Percentiles rank a stretch among this genome's conserved stretches.
Conservation (phyloP, 2,888 invertebrate genomes). For the Scaptomyza caliginosa region DNA sequence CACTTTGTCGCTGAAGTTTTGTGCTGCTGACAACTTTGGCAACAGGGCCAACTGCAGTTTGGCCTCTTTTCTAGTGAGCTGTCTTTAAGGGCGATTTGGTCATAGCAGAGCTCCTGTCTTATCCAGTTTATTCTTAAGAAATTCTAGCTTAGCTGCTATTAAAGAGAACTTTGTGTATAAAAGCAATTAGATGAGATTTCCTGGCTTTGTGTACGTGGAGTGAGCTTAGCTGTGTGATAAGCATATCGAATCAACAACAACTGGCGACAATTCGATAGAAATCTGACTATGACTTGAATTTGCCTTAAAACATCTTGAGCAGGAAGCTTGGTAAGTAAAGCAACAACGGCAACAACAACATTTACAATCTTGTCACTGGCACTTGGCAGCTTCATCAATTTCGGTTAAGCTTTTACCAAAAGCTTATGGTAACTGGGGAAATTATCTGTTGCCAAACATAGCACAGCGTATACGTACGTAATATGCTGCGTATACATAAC, state of each 20-base stretch:
- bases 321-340: neutral
- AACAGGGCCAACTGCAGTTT: constrained; percentile 59
- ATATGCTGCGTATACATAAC: constrained; percentile 16
- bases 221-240: constrained; percentile 24
- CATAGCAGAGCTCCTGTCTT: constrained; percentile 24
- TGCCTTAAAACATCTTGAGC: constrained; percentile 39
- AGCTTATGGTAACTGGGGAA: constrained; percentile 39
- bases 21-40: constrained; percentile 70
- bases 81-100: constrained; percentile 49
- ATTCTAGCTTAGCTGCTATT: constrained; percentile 23
- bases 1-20: constrained; percentile 77
- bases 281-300: constrained; percentile 2
- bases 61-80: constrained; percentile 20
- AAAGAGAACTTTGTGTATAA: constrained; percentile 30
- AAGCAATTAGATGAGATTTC: constrained; percentile 73
- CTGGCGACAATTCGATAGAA: constrained; percentile 19
- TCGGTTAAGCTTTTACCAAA: constrained; percentile 58
- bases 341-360: constrained; percentile 17
- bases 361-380: constrained; percentile 66
- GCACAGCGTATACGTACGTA: neutral
- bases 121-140: constrained; percentile 36
- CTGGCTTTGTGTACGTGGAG: constrained; percentile 8
- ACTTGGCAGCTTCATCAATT: constrained; percentile 76
- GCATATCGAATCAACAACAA: constrained; percentile 38
- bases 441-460: constrained; percentile 36